These are phyloP conservation scores for Cynodonichthys magdalenae DNA, from an alignment of 2,797 vertebrate genomes.

Conservation along the genomic window DNA sequence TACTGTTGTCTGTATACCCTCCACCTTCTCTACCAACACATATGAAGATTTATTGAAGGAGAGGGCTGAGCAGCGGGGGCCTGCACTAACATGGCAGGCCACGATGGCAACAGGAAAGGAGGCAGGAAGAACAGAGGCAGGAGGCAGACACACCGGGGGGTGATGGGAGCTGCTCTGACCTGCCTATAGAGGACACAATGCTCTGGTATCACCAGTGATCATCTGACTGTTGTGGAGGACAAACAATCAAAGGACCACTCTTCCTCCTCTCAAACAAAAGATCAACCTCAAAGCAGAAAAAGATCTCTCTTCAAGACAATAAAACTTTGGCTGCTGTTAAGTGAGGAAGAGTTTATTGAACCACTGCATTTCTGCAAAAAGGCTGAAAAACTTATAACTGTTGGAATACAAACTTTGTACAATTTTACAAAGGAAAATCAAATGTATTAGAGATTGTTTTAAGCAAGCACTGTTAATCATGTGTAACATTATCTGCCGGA, in stretches of 20 bases:
- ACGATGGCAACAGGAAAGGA: conserved; percentile 76
- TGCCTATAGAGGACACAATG: conserved; percentile 64
- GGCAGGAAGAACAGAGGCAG: conserved; percentile 71
- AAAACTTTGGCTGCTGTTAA: background rate
- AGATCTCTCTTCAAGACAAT: conserved; percentile 3
- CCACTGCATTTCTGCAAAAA: background rate
- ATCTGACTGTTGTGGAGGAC: conserved; percentile 54
- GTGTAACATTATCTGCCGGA: background rate
- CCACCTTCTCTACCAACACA: conserved; percentile 79
- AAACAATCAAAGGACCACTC: conserved; percentile 59
- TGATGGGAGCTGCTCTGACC: conserved; percentile 70
- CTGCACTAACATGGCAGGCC: conserved; percentile 76
- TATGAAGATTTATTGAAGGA: conserved; percentile 82
- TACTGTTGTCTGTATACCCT: conserved; percentile 79
- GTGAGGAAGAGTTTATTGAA: background rate
- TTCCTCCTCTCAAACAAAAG: conserved; percentile 57
- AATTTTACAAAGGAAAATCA: too few relatives aligned
- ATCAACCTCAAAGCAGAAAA: conserved; percentile 19
- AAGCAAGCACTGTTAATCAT: background rate
- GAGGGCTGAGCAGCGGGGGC: conserved; percentile 74
- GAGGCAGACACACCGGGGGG: conserved; percentile 66
- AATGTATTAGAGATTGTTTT: too few relatives aligned
- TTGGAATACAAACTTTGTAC: too few relatives aligned
- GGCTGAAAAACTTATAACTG: background rate
- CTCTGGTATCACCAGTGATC: conserved; percentile 60